Evolutionary conservation across 2,113 vertebrate genomes (phyloP).

Genomic region (Danio rerio): DNA sequence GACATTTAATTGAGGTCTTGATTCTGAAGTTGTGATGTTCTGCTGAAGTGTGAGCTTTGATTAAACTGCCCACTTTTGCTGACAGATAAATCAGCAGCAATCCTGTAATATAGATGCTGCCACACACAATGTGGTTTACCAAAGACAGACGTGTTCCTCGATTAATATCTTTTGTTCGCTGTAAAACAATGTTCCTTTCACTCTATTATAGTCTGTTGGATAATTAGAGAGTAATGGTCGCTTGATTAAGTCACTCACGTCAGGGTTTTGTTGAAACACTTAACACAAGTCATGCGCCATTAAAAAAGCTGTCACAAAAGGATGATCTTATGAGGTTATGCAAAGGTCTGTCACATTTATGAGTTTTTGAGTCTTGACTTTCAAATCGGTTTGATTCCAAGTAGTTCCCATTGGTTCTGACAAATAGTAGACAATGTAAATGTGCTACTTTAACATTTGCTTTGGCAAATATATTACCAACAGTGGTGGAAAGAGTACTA

Average conservation of each 20-base stretch:
- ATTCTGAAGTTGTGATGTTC: background rate
- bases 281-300: background rate
- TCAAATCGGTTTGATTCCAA: no score
- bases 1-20: conserved; percentile 35
- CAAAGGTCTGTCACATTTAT: background rate
- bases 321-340: background rate
- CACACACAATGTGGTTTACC: background rate
- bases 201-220: background rate
- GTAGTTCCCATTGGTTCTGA: no score
- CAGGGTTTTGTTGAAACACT: background rate
- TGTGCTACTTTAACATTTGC: no score
- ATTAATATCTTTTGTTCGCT: background rate
- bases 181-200: background rate
- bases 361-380: no score
- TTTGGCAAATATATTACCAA: no score
- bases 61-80: conserved; percentile 26
- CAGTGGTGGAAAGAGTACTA: no score
- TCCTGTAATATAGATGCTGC: background rate
- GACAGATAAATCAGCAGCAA: background rate
- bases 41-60: conserved; percentile 3
- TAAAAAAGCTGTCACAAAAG: background rate
- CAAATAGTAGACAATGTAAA: no score
- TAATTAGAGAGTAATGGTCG: background rate
- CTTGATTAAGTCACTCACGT: background rate
- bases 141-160: background rate